Percentiles rank a stretch among this genome's conserved stretches.
Evolutionary conservation across 2,888 invertebrate genomes (phyloP).

Genomic region (Rhyacophila evoluta): DNA sequence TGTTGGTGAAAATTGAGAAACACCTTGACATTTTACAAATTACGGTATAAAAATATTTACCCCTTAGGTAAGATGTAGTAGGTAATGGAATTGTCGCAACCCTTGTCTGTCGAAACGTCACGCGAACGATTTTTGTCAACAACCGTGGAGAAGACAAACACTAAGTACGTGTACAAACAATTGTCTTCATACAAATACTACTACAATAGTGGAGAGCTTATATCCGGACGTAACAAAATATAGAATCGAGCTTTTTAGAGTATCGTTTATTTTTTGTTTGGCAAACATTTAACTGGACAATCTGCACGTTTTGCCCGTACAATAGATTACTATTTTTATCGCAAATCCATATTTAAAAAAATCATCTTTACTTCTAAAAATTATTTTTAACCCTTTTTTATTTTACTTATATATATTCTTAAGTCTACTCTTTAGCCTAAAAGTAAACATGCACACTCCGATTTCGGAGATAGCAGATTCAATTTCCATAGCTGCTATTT

Average conservation of each 20-base stretch:
- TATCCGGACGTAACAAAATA: slow-evolving; percentile 20
- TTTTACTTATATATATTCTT: too few species aligned
- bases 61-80: not conserved
- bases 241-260: slow-evolving; percentile 31
- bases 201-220: slow-evolving; percentile 34
- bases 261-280: not conserved
- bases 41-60: slow-evolving; percentile 13
- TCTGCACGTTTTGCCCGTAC: too few species aligned
- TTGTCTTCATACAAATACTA: slow-evolving; percentile 40
- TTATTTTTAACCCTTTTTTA: too few species aligned
- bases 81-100: slow-evolving; percentile 13
- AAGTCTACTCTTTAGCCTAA: too few species aligned
- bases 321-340: too few species aligned
- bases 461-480: too few species aligned
- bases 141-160: slow-evolving; percentile 38
- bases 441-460: too few species aligned
- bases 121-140: slow-evolving; percentile 39
- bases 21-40: not conserved
- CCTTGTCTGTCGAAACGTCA: slow-evolving; percentile 23
- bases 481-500: too few species aligned
- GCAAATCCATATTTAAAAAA: too few species aligned
- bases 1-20: not conserved
- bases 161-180: slow-evolving; percentile 42
- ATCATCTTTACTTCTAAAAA: too few species aligned
- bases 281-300: not conserved